Conservation (phyloP, 2,888 invertebrate genomes). For the Bombylius discolor region DNA sequence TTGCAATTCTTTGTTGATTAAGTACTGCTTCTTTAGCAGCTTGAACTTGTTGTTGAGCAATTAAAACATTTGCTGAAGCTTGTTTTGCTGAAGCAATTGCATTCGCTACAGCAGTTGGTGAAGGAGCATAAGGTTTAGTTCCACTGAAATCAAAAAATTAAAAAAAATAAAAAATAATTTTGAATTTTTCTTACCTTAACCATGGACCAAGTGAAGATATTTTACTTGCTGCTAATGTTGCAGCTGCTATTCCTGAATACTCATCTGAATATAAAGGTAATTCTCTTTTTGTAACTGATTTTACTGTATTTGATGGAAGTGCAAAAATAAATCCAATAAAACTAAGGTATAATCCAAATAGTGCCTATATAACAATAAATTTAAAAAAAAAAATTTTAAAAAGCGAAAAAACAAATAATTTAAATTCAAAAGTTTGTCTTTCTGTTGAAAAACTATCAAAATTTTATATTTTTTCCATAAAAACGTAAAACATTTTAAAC, state of each 20-base stretch:
- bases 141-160: background rate
- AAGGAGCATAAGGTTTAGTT: conserved; percentile 23
- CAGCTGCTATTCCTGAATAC: background rate
- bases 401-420: too few species aligned
- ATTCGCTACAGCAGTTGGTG: conserved; percentile 54
- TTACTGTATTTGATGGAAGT: background rate
- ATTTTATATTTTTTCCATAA: background rate
- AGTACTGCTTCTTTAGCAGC: conserved; percentile 59
- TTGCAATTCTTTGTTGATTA: conserved; percentile 57
- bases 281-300: background rate
- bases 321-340: background rate
- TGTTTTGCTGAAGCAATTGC: conserved; percentile 63
- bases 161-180: background rate
- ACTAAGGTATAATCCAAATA: background rate
- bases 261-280: background rate
- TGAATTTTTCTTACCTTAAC: background rate
- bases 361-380: background rate
- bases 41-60: conserved; percentile 59
- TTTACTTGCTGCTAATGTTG: background rate
- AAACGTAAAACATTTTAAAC: background rate
- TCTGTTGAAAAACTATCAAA: background rate
- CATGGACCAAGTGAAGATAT: conserved; percentile 1
- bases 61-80: conserved; percentile 54
- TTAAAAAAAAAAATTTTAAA: background rate
- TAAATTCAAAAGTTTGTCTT: too few species aligned